A percentile compares a stretch with the other conserved stretches of the same genome.
These are phyloP conservation scores for Semaprochilodus insignis DNA, from an alignment of 2,797 vertebrate genomes.

Conservation along the genomic window DNA sequence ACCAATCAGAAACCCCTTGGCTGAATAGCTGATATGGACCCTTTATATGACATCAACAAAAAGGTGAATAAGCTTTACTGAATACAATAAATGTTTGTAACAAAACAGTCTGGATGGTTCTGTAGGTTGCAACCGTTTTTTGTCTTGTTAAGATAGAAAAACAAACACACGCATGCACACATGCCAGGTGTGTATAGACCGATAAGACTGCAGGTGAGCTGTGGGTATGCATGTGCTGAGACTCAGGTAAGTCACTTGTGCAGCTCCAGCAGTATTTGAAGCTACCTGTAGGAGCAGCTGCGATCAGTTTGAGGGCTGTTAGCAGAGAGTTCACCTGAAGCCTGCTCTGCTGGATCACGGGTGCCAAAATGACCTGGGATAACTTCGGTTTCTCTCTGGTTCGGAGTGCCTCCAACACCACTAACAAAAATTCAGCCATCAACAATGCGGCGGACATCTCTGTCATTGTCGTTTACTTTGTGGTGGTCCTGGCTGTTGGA, in stretches of 20 bases:
- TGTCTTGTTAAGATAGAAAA: not conserved
- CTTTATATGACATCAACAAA: too few relatives aligned
- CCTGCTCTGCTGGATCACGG: slow-evolving; percentile 5
- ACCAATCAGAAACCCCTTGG: too few relatives aligned
- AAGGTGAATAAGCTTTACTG: too few relatives aligned
- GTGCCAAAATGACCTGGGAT: slow-evolving; percentile 68
- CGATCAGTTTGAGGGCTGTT: slow-evolving; percentile 15
- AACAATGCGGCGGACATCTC: slow-evolving; percentile 92
- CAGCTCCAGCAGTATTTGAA: slow-evolving; percentile 15
- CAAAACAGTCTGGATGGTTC: too few relatives aligned
- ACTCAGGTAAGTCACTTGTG: not conserved
- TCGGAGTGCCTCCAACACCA: slow-evolving; percentile 32
- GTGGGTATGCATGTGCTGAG: slow-evolving; percentile 38
- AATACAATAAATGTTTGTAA: too few relatives aligned
- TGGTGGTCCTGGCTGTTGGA: slow-evolving; percentile 92
- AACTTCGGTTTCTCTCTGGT: slow-evolving; percentile 71
- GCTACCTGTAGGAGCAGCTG: not conserved
- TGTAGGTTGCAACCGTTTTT: not conserved
- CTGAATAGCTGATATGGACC: too few relatives aligned
- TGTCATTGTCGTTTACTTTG: slow-evolving; percentile 91
- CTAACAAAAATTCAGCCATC: slow-evolving; percentile 62
- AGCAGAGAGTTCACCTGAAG: not conserved
- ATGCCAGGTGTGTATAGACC: not conserved
- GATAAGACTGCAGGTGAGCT: not conserved
- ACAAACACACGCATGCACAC: slow-evolving; percentile 7